Evolutionary conservation across 2,888 invertebrate species (phyloP).

Genomic region (Hemaris fuciformis): DNA sequence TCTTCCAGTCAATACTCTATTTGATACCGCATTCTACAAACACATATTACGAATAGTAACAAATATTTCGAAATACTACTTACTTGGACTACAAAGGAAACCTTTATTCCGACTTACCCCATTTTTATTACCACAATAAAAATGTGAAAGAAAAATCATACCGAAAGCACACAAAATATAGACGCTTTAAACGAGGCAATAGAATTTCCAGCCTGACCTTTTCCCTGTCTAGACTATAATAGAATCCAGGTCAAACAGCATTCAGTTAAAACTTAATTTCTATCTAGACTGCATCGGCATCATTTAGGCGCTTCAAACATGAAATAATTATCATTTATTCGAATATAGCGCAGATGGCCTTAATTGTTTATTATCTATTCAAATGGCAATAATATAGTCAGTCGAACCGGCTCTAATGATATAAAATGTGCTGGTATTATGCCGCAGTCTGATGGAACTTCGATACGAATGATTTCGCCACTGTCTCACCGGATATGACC

Average conservation of each 20-base stretch:
- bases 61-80: no score
- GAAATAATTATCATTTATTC: neutral
- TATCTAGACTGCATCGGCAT: conserved; percentile 18
- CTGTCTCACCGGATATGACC: no score
- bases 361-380: neutral
- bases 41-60: no score
- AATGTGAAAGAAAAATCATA: neutral
- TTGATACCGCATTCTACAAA: no score
- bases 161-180: neutral
- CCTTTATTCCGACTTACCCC: neutral
- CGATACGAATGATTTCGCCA: no score
- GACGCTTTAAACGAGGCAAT: conserved; percentile 14
- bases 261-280: conserved; percentile 24
- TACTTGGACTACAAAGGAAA: no score
- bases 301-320: conserved; percentile 11
- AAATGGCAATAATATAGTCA: neutral
- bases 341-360: neutral
- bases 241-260: conserved; percentile 27
- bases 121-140: neutral
- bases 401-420: no score
- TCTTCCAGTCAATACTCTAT: no score
- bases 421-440: no score
- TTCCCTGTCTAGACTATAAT: conserved; percentile 21
- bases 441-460: no score
- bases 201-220: conserved; percentile 20